A percentile compares a stretch with the other conserved stretches of the same genome.
Evolutionary conservation across 2,797 vertebrate genomes (phyloP).

Genomic region (Vireo griseus): DNA sequence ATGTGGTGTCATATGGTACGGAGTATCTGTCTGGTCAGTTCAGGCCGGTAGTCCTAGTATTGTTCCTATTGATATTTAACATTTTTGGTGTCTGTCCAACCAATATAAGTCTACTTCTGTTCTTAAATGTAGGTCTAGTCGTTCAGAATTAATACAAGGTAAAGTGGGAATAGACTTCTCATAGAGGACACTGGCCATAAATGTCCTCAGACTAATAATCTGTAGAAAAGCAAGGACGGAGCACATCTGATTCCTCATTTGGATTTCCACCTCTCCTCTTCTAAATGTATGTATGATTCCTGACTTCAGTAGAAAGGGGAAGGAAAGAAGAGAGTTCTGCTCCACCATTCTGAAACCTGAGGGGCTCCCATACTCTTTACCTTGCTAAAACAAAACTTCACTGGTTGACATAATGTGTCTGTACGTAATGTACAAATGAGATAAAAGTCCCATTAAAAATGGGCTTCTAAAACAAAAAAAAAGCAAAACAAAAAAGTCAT

Average conservation of each 20-base stretch:
- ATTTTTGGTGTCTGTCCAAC: not conserved
- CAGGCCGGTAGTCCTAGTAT: not conserved
- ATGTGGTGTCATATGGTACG: rapidly evolving
- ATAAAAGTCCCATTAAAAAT: not conserved
- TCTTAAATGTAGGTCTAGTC: not conserved
- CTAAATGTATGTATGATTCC: not conserved
- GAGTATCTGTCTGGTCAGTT: not conserved
- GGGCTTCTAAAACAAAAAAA: not conserved
- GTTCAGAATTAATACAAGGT: not conserved
- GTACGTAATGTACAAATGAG: not conserved
- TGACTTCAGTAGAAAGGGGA: not conserved
- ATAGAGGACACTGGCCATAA: not conserved
- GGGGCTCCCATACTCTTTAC: not conserved
- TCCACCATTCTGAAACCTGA: not conserved
- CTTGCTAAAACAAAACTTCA: not conserved
- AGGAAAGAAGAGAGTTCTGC: not conserved
- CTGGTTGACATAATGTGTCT: rapidly evolving
- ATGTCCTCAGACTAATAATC: not conserved
- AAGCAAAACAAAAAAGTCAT: not conserved
- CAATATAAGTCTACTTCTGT: not conserved
- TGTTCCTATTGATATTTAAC: not conserved
- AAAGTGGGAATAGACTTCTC: not conserved
- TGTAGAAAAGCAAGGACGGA: not conserved
- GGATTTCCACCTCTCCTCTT: not conserved
- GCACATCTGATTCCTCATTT: not conserved